Percentiles rank a stretch among this genome's conserved stretches.
Evolutionary conservation across 2,797 vertebrate species (phyloP).

Genomic region (Champsocephalus gunnari): DNA sequence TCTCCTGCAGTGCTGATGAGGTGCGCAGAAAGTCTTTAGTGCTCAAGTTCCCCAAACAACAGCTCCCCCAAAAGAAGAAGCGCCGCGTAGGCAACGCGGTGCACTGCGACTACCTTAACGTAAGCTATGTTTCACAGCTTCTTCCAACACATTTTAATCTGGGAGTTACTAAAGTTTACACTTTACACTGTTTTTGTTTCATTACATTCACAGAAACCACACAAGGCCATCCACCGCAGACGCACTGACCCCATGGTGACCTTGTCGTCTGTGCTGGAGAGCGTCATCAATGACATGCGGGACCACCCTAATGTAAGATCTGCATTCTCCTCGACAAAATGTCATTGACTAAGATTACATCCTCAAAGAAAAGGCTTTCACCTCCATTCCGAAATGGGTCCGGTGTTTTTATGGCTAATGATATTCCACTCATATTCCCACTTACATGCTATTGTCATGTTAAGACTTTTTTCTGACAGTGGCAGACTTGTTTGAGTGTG

Average conservation of each 20-base stretch:
- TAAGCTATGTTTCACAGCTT: constrained; percentile 75
- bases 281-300: constrained; percentile 97
- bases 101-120: constrained; percentile 98
- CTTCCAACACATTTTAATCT: neutral
- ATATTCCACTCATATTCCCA: too few species aligned
- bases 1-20: constrained; percentile 90
- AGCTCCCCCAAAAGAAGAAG: constrained; percentile 98
- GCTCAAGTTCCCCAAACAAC: constrained; percentile 98
- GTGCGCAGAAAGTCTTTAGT: constrained; percentile 97
- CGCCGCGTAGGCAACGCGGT: constrained; percentile 94
- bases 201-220: constrained; percentile 88
- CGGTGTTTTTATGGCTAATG: too few species aligned
- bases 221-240: constrained; percentile 97
- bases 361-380: too few species aligned
- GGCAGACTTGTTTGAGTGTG: too few species aligned
- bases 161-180: neutral
- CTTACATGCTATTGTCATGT: too few species aligned
- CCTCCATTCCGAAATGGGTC: too few species aligned
- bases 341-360: neutral
- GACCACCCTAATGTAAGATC: constrained; percentile 93
- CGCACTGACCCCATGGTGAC: constrained; percentile 99
- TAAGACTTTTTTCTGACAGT: too few species aligned
- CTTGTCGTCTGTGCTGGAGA: constrained; percentile 95
- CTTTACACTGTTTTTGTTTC: neutral
- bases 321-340: neutral